Evolutionary conservation across 2,797 vertebrate species (phyloP).

Genomic region (Pelobates cultripes): DNA sequence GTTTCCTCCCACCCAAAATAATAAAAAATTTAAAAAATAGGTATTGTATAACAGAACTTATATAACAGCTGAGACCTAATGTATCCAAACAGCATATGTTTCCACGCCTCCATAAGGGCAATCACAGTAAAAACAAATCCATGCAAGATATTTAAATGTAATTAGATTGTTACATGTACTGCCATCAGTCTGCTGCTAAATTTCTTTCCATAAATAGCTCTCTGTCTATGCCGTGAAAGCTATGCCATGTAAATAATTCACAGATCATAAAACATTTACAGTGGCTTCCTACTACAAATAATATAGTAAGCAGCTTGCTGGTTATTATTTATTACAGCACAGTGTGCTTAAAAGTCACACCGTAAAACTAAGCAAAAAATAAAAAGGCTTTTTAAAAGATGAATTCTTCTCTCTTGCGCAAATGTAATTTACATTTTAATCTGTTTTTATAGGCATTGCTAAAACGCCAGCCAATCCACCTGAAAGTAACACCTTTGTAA

Average conservation of each 20-base stretch:
- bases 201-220: constrained; percentile 44
- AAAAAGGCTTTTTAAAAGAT: not conserved
- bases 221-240: constrained; percentile 60
- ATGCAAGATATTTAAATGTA: constrained; percentile 9
- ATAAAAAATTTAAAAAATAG: too few relatives aligned
- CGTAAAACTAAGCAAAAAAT: constrained; percentile 2
- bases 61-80: too few relatives aligned
- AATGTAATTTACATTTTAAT: not conserved
- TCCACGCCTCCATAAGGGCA: too few relatives aligned
- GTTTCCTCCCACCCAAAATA: too few relatives aligned
- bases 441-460: not conserved
- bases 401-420: not conserved
- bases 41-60: too few relatives aligned
- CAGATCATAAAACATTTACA: constrained; percentile 66
- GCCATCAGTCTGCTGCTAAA: constrained; percentile 52
- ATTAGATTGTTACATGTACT: not conserved
- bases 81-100: too few relatives aligned
- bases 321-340: constrained; percentile 57
- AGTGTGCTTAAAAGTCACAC: too few relatives aligned
- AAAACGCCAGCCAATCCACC: not conserved
- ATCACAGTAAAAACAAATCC: too few relatives aligned
- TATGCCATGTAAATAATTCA: constrained; percentile 67
- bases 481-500: not conserved
- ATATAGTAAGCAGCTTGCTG: constrained; percentile 60
- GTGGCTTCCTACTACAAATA: constrained; percentile 62